phyloP scores from a whole-genome alignment of 2,888 invertebrate genomes.

The Chymomyza amoena region DNA sequence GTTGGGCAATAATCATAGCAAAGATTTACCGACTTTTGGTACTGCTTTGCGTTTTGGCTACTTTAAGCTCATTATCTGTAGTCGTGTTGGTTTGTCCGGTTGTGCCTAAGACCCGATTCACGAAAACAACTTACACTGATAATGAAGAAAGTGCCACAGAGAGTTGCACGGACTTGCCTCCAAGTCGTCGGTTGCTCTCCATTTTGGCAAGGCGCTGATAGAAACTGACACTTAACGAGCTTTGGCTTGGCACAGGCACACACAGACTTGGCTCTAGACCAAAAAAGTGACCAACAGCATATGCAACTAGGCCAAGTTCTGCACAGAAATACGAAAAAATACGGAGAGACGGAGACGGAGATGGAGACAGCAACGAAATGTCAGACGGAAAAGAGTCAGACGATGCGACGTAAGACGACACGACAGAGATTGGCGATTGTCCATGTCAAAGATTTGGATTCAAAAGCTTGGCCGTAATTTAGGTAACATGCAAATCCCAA shows the following conservation, averaged over 20 bases:
- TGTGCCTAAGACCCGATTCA: background rate
- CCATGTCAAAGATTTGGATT: conserved; percentile 37
- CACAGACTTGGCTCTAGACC: conserved; percentile 4
- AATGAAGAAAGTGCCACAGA: conserved; percentile 15
- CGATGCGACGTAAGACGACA: conserved; percentile 20
- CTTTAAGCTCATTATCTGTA: background rate
- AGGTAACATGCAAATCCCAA: conserved; percentile 50
- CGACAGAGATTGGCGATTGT: conserved; percentile 24
- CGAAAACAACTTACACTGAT: conserved; percentile 5
- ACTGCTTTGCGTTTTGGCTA: background rate
- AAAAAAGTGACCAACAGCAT: conserved; percentile 52
- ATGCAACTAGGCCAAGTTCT: conserved; percentile 62
- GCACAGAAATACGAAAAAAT: too few species aligned
- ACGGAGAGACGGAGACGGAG: background rate
- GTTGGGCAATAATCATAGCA: background rate
- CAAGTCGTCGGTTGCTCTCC: background rate
- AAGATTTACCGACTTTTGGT: background rate
- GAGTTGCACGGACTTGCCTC: background rate
- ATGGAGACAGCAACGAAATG: conserved; percentile 3
- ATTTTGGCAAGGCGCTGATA: background rate
- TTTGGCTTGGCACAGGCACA: background rate
- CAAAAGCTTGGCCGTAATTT: conserved; percentile 23
- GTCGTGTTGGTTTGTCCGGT: background rate
- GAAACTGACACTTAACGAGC: background rate
- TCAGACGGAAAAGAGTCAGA: conserved; percentile 12